These are phyloP conservation scores for Drosophila truncata DNA, from an alignment of 1,140 invertebrate species.

Conservation along the genomic window DNA sequence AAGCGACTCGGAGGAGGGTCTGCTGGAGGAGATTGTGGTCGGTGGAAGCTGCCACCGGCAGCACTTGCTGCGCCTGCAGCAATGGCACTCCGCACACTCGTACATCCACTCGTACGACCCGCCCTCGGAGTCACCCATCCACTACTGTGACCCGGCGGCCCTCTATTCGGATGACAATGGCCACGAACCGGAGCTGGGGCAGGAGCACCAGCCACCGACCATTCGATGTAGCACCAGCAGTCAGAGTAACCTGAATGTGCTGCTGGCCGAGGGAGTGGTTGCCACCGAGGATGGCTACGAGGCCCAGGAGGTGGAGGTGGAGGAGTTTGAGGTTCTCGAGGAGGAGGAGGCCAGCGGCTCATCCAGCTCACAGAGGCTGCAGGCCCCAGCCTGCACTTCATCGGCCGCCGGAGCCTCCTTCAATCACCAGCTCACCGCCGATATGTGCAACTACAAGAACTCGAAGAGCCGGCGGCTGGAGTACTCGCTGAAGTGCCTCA, in stretches of 20 bases:
- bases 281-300: slow-evolving; percentile 9
- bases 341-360: slow-evolving; percentile 71
- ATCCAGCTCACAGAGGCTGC: slow-evolving; percentile 42
- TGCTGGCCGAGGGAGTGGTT: slow-evolving; percentile 45
- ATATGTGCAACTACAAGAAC: slow-evolving; percentile 85
- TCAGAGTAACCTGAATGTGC: slow-evolving; percentile 76
- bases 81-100: slow-evolving; percentile 61
- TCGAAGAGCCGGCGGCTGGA: slow-evolving; percentile 83
- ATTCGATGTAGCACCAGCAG: slow-evolving; percentile 79
- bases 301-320: slow-evolving; percentile 25
- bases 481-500: slow-evolving; percentile 83
- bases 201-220: slow-evolving; percentile 55
- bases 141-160: slow-evolving; percentile 76
- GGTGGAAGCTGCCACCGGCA: slow-evolving; percentile 64
- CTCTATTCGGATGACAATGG: slow-evolving; percentile 78
- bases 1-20: slow-evolving; percentile 84
- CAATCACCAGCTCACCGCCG: slow-evolving; percentile 82
- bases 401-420: slow-evolving; percentile 58
- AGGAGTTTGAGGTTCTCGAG: slow-evolving; percentile 31
- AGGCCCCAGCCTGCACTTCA: slow-evolving; percentile 45
- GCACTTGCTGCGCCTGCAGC: slow-evolving; percentile 65
- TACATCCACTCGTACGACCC: slow-evolving; percentile 53
- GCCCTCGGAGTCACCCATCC: slow-evolving; percentile 72
- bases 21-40: slow-evolving; percentile 84
- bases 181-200: slow-evolving; percentile 24